Base-by-base conservation (phyloP, 2,888 invertebrate species). In the Megaustenia siamemsis region DNA sequence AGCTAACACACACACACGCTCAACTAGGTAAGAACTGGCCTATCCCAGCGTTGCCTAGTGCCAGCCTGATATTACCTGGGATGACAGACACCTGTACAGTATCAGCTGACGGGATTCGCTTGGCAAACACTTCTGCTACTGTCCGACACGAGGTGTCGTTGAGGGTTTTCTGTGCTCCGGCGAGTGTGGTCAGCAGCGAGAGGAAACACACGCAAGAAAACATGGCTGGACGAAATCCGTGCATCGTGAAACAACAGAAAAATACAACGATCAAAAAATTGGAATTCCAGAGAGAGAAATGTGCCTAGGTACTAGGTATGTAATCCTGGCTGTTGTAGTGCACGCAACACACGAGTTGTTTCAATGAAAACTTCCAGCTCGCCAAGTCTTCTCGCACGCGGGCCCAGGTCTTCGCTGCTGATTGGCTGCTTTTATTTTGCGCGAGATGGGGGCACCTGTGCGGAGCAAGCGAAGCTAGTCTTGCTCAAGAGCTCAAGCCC, bases 51-150 rank as follows among this genome's bases (percentile, higher is more conserved):
- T n/a, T n/a, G n/a, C n/a, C n/a, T n/a, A n/a, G n/a, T 45, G 45
- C 12, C 8, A 60, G 6, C 60, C 60, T 60, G 2, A 4, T 66
- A 66, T 24, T 69, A 69, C 69, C 69, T 69, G 69, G 6, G 38
- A 69, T 69, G 40, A 21, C 40, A 1, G 69, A 69, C 69, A 69
- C 69, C 38, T 38, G 69, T 69, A 69, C 18, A 15, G 4, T 3
- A 28, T 15, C 21, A n/a, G 3, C n/a, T 15, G 28, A 10, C 4
- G 18, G 12, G 24, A 69, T 40, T 24, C 69, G 69, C 24, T 69
- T 69, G 40, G 38, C 69, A 15, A 40, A 69, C 24, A n/a, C 69
- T 40, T 69, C 69, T 21, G 69, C 69, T 40, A 38, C 69, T 24
- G 38, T 69, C 40, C 40, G 24, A 24, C 69, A 69, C 6, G 69